Evolutionary conservation across 1,140 invertebrate species (phyloP).

Genomic region (Andricus grossulariae): DNA sequence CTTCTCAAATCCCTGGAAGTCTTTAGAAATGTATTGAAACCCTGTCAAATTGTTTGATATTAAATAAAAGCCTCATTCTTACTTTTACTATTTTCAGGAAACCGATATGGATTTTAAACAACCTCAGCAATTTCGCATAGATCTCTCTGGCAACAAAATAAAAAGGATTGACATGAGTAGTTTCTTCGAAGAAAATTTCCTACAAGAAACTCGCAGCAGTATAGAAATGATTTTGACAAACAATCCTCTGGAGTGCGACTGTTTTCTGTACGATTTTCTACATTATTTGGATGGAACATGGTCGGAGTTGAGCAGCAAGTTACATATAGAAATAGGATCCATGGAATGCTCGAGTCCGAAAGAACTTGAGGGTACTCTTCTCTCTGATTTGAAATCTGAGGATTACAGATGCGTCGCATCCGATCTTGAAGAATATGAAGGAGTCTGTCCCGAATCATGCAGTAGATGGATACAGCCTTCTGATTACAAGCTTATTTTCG

Average conservation of each 20-base stretch:
- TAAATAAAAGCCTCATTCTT: too few species aligned
- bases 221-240: slow-evolving; percentile 73
- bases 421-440: slow-evolving; percentile 39
- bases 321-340: neutral
- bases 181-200: slow-evolving; percentile 35
- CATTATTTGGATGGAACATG: slow-evolving; percentile 69
- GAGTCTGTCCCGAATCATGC: slow-evolving; percentile 74
- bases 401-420: slow-evolving; percentile 48
- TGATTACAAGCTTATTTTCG: slow-evolving; percentile 72
- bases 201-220: slow-evolving; percentile 42
- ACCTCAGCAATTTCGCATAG: too few species aligned
- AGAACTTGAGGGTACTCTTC: neutral
- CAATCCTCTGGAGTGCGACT: slow-evolving; percentile 84
- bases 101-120: too few species aligned
- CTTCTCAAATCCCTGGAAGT: too few species aligned
- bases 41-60: too few species aligned
- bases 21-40: too few species aligned
- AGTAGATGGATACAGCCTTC: slow-evolving; percentile 71
- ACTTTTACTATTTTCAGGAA: slow-evolving; percentile 58
- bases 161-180: slow-evolving; percentile 65
- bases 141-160: slow-evolving; percentile 75
- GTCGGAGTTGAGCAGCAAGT: neutral
- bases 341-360: neutral
- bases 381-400: slow-evolving; percentile 1
- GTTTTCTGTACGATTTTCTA: slow-evolving; percentile 76